Evolutionary conservation across 2,797 vertebrate species (phyloP).

Genomic region (Chanos chanos): DNA sequence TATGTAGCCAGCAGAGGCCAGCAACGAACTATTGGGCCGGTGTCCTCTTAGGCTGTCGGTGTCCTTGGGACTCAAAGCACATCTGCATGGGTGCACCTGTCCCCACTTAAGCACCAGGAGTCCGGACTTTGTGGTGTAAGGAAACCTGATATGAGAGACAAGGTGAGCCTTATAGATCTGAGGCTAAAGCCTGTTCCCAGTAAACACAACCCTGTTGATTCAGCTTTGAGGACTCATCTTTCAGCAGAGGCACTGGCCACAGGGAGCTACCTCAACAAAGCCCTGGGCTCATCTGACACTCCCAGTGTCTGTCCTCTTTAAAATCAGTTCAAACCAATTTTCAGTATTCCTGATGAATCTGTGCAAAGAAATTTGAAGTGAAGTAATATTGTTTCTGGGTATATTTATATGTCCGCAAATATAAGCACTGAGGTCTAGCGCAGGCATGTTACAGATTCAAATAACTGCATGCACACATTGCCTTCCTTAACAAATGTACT

Average conservation of each 20-base stretch:
- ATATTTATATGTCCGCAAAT: too few relatives aligned
- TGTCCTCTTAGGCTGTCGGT: not conserved
- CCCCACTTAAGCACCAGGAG: constrained; percentile 21
- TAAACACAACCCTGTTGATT: constrained; percentile 43
- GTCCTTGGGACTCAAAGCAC: constrained; percentile 16
- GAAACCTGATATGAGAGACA: constrained; percentile 36
- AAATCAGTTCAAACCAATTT: not conserved
- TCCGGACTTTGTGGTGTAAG: constrained; percentile 7
- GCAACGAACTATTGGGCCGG: not conserved
- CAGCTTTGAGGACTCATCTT: constrained; percentile 40
- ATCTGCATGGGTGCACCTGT: constrained; percentile 30
- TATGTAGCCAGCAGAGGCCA: not conserved
- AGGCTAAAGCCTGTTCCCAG: constrained; percentile 24
- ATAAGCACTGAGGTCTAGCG: too few relatives aligned
- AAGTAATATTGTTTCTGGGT: too few relatives aligned
- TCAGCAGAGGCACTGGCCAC: constrained; percentile 11
- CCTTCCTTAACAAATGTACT: too few relatives aligned
- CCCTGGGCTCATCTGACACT: not conserved
- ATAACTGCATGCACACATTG: too few relatives aligned
- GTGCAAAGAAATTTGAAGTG: too few relatives aligned
- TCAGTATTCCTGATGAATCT: not conserved
- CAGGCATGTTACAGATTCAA: too few relatives aligned
- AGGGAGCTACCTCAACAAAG: constrained; percentile 12
- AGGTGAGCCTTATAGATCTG: constrained; percentile 21
- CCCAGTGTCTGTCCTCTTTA: not conserved